These are phyloP conservation scores for Acleris cristana DNA, from an alignment of 2,888 invertebrate species.

Conservation along the genomic window DNA sequence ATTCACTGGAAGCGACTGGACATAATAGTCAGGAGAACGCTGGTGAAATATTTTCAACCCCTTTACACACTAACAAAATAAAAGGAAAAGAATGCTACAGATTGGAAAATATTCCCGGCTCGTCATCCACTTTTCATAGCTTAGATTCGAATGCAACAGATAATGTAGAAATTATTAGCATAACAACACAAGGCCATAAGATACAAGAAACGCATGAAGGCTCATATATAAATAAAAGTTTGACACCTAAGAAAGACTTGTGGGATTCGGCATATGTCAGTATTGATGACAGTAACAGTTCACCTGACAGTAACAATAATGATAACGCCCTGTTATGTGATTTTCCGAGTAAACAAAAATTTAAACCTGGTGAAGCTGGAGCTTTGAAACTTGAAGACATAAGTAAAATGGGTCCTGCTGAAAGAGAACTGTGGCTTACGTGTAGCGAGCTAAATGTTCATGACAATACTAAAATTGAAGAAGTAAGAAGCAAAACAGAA, in stretches of 20 bases:
- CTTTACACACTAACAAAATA: conserved; percentile 46
- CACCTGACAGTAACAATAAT: conserved; percentile 73
- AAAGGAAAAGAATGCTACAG: conserved; percentile 38
- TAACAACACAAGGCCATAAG: conserved; percentile 49
- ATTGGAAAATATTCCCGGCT: conserved; percentile 45
- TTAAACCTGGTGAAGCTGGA: conserved; percentile 50
- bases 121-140: conserved; percentile 62
- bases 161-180: conserved; percentile 52
- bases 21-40: conserved; percentile 37
- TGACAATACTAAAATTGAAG: conserved; percentile 51
- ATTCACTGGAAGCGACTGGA: conserved; percentile 18
- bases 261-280: conserved; percentile 83
- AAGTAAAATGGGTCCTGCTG: conserved; percentile 74
- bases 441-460: conserved; percentile 60
- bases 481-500: conserved; percentile 60
- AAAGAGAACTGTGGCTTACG: conserved; percentile 74
- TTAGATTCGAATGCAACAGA: conserved; percentile 60
- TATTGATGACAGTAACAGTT: conserved; percentile 77
- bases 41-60: conserved; percentile 48
- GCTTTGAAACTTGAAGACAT: conserved; percentile 54
- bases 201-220: conserved; percentile 50
- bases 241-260: conserved; percentile 69
- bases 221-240: conserved; percentile 49
- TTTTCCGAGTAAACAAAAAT: conserved; percentile 56
- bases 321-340: conserved; percentile 58